Evolutionary conservation across 2,113 vertebrate species (phyloP).

Genomic region (Oryzias melastigma): DNA sequence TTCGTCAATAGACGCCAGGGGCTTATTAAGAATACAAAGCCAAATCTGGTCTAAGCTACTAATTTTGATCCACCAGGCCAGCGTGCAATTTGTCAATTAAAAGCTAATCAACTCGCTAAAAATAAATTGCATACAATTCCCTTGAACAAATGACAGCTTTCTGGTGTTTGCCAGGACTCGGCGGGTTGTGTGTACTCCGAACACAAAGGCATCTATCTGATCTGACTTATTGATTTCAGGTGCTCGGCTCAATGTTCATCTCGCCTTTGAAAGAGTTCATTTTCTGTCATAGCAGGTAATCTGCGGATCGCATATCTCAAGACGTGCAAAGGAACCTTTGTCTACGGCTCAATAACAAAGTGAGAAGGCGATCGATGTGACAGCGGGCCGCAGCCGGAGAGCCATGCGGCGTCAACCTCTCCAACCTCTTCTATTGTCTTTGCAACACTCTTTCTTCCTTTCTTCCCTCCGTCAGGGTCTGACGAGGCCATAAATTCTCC

Average conservation of each 20-base stretch:
- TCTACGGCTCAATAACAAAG: constrained; percentile 15
- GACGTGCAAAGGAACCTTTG: constrained; percentile 11
- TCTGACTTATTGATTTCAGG: constrained; percentile 3
- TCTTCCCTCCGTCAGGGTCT: constrained; percentile 6
- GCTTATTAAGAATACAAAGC: too few species aligned
- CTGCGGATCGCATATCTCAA: not conserved
- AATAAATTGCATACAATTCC: too few species aligned
- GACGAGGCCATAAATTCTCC: constrained; percentile 38
- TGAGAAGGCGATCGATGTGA: constrained; percentile 21
- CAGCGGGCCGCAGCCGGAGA: constrained; percentile 7
- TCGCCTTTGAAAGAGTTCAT: not conserved
- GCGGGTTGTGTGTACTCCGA: not conserved
- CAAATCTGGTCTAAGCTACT: too few species aligned
- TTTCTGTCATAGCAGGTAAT: constrained; percentile 8
- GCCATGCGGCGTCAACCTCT: constrained; percentile 4
- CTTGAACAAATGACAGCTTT: too few species aligned
- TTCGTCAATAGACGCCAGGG: too few species aligned
- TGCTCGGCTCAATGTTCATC: not conserved
- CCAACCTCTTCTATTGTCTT: not conserved
- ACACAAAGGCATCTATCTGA: not conserved
- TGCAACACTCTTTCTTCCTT: not conserved
- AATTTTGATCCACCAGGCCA: too few species aligned
- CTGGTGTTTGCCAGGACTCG: too few species aligned
- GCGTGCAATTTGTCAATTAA: too few species aligned
- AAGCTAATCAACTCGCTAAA: too few species aligned